Evolutionary conservation across 2,113 vertebrate genomes (phyloP).

Genomic region (Chunga burmeisteri): DNA sequence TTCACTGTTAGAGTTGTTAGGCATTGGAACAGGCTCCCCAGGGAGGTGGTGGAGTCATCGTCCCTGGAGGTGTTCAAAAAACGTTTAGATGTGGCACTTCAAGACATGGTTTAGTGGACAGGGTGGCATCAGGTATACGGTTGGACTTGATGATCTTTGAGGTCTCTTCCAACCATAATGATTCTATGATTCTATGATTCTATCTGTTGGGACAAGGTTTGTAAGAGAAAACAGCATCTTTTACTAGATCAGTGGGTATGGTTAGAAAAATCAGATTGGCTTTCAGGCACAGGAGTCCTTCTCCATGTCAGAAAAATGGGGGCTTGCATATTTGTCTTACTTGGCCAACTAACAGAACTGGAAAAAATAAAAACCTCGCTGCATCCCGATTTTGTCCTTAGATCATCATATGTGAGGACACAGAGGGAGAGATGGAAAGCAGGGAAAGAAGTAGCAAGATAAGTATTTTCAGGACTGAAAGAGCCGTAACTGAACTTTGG

Average conservation of each 20-base stretch:
- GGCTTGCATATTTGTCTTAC: background rate
- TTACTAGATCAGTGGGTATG: background rate
- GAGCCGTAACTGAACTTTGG: background rate
- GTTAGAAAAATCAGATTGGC: background rate
- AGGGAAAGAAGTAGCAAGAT: background rate
- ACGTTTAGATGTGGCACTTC: no score
- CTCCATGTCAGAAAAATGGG: background rate
- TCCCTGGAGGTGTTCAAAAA: no score
- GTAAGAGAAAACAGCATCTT: background rate
- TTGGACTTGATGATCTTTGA: no score
- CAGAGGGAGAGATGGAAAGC: background rate
- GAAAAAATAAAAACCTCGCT: background rate
- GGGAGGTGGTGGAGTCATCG: no score
- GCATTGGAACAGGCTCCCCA: no score
- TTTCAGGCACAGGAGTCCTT: background rate
- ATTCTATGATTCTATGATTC: no score
- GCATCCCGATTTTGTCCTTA: background rate
- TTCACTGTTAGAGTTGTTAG: no score
- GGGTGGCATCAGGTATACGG: no score
- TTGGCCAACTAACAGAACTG: background rate
- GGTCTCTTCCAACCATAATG: no score
- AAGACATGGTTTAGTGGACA: no score
- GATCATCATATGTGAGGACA: accelerated
- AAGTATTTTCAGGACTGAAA: background rate
- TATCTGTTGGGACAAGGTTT: background rate